Evolutionary conservation across 2,113 vertebrate genomes (phyloP), one percentile per base, ranked within the genome.

Genomic region (Phoxinus phoxinus): DNA sequence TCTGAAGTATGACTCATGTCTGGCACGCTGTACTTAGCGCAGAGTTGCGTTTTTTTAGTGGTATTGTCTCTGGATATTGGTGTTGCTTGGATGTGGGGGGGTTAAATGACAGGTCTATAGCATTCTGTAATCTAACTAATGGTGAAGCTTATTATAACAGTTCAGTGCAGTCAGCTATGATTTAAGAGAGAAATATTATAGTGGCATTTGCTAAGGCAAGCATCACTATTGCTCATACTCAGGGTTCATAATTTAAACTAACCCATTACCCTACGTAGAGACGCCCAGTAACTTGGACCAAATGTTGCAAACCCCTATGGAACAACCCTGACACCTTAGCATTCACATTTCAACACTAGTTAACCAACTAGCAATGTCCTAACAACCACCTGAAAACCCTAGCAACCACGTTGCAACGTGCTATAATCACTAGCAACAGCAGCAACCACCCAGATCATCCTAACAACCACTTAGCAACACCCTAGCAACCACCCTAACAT

Each of bases 1-100:
- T 81, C 80, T 81, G 81, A 72, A 72, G 23, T 58, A 72, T 83
- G 81, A 83, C 81, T 83, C 81, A 83, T 72, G 67, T 83, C 81
- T 83, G 81, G 81, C 81, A 83, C 23, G 23, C 23, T 19, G 13
- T 58, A 72, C 65, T 72, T 83, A 58, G 67, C 51, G 30, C 81
- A 83, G 41, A 81, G 79, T 69, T 69, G 63, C 44, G 10, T 67
- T 81, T 81, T 10, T 67, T 81, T 25, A 69, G 80, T 67, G 80
- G n/a, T 69, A 67, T 69, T 81, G 80, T 81, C 61, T 81, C 59
- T 30, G 79, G 79, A 81, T 69, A 32, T 81, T 81, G 61, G 61
- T 69, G 44, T 81, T 51, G 79, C 74, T 12, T 53, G 37, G 27
- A n/a, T 6, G 23, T 4, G 46, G 73, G 6, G 44, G 44, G 6